Conservation (phyloP, 2,113 vertebrate genomes). For the Leptobrachium leishanense region DNA sequence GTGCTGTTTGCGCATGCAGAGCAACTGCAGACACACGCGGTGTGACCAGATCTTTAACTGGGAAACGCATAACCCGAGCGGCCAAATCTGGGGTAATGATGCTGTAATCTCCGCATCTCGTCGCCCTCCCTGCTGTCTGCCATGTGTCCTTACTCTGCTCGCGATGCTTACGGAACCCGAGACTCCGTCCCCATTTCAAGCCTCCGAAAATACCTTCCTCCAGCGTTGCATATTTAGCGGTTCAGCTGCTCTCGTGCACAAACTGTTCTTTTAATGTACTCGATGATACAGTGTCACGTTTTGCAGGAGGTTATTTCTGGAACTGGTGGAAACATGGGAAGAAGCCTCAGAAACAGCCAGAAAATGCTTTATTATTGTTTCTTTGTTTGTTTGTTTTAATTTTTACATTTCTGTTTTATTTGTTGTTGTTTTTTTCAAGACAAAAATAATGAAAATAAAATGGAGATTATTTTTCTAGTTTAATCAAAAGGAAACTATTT, state of each 20-base stretch:
- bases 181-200: conserved; percentile 5
- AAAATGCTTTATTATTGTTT: too few species aligned
- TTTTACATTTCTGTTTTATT: too few species aligned
- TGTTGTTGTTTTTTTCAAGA: too few species aligned
- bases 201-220: background rate
- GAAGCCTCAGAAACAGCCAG: too few species aligned
- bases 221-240: background rate
- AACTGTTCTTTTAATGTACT: background rate
- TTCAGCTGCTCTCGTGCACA: conserved; percentile 9
- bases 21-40: conserved; percentile 7
- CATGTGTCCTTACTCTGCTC: conserved; percentile 27
- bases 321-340: too few species aligned
- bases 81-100: conserved; percentile 18
- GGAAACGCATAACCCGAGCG: background rate
- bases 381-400: too few species aligned
- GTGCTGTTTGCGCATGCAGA: background rate
- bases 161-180: background rate
- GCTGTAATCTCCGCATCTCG: conserved; percentile 18
- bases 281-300: background rate
- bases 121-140: conserved; percentile 28
- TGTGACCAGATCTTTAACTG: conserved; percentile 22
- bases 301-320: too few species aligned
- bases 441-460: too few species aligned
- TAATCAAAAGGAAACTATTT: too few species aligned
- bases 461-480: too few species aligned